Evolutionary conservation across 2,113 vertebrate genomes (phyloP).

Genomic region (Melanocharis versteri): DNA sequence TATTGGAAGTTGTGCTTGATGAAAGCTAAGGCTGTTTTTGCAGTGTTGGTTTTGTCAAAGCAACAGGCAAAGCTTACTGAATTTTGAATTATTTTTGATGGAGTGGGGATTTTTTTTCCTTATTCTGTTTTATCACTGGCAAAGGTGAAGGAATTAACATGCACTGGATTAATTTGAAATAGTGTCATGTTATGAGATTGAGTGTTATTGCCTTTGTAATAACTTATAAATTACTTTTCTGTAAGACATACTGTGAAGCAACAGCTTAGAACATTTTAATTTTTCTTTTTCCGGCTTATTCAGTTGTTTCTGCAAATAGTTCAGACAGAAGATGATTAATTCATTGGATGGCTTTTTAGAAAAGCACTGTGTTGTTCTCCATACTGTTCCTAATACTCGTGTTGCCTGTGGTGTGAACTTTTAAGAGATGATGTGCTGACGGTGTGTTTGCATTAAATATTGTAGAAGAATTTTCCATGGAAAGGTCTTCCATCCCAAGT

Average conservation of each 20-base stretch:
- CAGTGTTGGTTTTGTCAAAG: background rate
- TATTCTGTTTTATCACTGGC: background rate
- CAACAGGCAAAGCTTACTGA: background rate
- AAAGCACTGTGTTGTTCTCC: background rate
- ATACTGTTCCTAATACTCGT: background rate
- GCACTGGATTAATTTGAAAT: background rate
- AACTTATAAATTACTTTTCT: conserved; percentile 45
- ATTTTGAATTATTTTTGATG: background rate
- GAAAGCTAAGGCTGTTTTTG: background rate
- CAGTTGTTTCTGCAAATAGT: conserved; percentile 18
- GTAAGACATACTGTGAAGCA: background rate
- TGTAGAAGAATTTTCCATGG: background rate
- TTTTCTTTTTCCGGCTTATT: conserved; percentile 29
- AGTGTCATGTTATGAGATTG: background rate
- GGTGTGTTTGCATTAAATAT: conserved; percentile 11
- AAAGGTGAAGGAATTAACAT: conserved; percentile 1
- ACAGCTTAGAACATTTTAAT: conserved; percentile 27
- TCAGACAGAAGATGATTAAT: background rate
- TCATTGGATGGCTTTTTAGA: background rate
- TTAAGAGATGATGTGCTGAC: background rate
- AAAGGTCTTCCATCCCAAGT: background rate
- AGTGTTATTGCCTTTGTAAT: conserved; percentile 33
- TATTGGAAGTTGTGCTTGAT: background rate
- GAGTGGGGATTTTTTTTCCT: background rate
- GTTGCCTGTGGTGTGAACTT: background rate